Conservation (phyloP, 2,113 vertebrate species). For the Riparia riparia region DNA sequence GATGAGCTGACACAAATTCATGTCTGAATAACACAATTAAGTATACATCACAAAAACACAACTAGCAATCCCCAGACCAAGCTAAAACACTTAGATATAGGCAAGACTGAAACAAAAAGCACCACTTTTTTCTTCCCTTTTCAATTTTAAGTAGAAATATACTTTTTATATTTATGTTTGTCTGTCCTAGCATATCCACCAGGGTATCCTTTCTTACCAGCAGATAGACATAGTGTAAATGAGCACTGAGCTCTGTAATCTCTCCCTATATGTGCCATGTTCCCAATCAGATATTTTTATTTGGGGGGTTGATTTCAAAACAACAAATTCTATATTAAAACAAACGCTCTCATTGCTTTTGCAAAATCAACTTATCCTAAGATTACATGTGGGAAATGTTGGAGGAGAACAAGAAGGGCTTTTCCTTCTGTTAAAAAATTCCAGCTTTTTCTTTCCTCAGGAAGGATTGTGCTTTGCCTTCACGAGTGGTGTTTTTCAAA, state of each 20-base stretch:
- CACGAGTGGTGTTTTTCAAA: neutral
- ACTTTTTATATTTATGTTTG: neutral
- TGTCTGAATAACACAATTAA: constrained; percentile 4
- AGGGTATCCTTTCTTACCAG: neutral
- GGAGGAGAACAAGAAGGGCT: neutral
- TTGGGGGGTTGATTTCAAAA: neutral
- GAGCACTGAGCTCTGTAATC: neutral
- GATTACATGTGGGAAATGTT: neutral
- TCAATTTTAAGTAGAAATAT: neutral
- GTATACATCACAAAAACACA: constrained; percentile 15
- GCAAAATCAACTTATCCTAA: neutral
- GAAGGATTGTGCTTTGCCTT: neutral
- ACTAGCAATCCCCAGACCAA: neutral
- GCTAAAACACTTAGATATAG: neutral
- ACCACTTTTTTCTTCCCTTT: neutral
- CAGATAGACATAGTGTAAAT: neutral
- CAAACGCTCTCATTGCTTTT: neutral
- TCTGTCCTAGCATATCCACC: neutral
- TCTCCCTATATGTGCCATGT: neutral
- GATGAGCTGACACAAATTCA: neutral
- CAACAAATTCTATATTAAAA: neutral
- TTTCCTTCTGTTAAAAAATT: neutral
- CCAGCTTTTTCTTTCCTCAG: neutral
- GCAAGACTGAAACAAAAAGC: neutral
- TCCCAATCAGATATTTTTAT: neutral